These are phyloP conservation scores for Leucoraja erinaceus DNA, from an alignment of 2,113 vertebrate genomes.

Conservation along the genomic window DNA sequence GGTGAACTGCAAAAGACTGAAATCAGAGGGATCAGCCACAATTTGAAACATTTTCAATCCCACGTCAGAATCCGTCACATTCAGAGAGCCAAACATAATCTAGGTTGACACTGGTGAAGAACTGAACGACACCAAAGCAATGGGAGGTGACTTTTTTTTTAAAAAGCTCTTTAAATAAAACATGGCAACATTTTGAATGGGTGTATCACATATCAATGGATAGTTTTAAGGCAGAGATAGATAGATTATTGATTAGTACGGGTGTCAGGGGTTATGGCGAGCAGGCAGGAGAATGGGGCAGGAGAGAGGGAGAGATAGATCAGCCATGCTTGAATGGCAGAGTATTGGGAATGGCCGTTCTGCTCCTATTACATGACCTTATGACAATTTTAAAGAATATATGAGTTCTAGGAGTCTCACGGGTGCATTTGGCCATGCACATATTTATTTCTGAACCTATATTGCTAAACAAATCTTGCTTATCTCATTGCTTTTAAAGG, in stretches of 20 bases:
- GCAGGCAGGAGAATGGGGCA: too few relatives aligned
- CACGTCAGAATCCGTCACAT: background rate
- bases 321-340: too few relatives aligned
- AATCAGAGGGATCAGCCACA: background rate
- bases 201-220: too few relatives aligned
- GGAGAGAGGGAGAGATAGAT: too few relatives aligned
- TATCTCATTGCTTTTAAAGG: background rate
- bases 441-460: background rate
- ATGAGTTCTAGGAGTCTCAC: background rate
- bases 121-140: background rate
- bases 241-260: too few relatives aligned
- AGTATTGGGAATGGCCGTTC: too few relatives aligned
- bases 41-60: background rate
- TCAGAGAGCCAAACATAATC: background rate
- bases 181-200: background rate
- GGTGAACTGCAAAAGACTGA: background rate
- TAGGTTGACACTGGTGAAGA: background rate
- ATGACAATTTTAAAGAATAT: background rate
- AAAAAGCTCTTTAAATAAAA: background rate
- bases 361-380: too few relatives aligned
- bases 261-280: too few relatives aligned
- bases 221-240: too few relatives aligned
- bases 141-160: background rate
- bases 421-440: background rate
- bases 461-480: background rate